These are phyloP conservation scores for Ischnus inquisitorius DNA, from an alignment of 2,888 invertebrate species.

Conservation along the genomic window DNA sequence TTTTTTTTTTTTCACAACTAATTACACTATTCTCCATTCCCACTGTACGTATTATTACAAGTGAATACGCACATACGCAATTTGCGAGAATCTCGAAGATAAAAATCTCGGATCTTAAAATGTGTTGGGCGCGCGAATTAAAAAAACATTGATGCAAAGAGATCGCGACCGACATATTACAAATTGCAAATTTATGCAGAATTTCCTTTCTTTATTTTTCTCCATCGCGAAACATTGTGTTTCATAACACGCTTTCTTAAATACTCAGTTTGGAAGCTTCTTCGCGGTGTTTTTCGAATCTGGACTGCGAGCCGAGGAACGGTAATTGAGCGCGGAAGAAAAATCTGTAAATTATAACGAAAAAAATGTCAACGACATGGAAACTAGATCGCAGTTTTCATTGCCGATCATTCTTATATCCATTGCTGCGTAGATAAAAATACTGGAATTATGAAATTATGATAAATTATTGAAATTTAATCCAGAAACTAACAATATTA, in stretches of 20 bases:
- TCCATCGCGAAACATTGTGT: neutral
- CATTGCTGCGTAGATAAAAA: no score
- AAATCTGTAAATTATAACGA: no score
- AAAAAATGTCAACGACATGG: no score
- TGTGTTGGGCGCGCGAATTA: neutral
- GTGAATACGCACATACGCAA: neutral
- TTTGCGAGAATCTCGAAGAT: conserved; percentile 28
- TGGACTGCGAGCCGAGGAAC: neutral
- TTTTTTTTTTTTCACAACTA: conserved; percentile 77
- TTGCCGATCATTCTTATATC: no score
- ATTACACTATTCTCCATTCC: conserved; percentile 69
- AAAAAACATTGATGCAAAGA: conserved; percentile 24
- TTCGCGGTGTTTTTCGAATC: neutral
- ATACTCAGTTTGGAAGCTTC: neutral
- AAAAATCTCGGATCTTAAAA: conserved; percentile 41
- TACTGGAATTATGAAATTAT: no score
- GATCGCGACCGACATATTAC: conserved; percentile 19
- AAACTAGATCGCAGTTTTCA: no score
- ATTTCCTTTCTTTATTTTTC: neutral
- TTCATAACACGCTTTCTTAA: neutral
- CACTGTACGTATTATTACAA: neutral
- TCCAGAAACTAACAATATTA: no score
- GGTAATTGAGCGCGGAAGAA: no score
- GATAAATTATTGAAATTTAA: no score
- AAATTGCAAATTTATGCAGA: neutral